Evolutionary conservation across 2,113 vertebrate species (phyloP).

Genomic region (Parus major): DNA sequence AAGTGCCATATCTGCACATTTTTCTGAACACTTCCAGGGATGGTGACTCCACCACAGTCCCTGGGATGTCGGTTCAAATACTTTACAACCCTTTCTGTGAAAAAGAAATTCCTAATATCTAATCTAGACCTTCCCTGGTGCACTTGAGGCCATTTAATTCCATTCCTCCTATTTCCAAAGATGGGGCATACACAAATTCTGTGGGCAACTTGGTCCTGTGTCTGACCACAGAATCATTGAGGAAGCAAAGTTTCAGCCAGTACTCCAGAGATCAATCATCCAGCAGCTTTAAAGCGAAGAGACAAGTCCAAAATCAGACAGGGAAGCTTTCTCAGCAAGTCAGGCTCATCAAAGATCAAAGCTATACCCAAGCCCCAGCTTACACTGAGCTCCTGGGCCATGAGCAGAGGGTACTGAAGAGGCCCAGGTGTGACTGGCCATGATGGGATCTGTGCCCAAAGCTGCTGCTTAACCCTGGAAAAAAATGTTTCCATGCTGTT

Average conservation of each 20-base stretch:
- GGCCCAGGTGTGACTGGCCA: background rate
- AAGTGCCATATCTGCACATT: background rate
- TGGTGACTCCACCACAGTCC: background rate
- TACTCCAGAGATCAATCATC: rapidly evolving
- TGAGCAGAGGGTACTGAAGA: background rate
- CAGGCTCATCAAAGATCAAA: background rate
- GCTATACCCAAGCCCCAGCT: rapidly evolving
- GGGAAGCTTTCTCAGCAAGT: background rate
- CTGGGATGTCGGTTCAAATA: background rate
- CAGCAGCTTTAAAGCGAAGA: background rate
- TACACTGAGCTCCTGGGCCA: background rate
- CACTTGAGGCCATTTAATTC: background rate
- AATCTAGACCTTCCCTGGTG: background rate
- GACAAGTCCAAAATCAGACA: background rate
- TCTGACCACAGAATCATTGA: background rate
- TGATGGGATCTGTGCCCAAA: background rate
- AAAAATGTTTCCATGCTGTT: background rate
- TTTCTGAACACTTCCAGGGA: background rate
- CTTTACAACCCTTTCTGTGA: background rate
- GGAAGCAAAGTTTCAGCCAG: background rate
- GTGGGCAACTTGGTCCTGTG: background rate
- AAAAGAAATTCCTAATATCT: background rate
- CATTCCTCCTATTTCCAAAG: background rate
- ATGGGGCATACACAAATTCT: background rate
- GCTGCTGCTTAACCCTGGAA: background rate